Percentiles rank a stretch among this genome's conserved stretches.
phyloP scores from a whole-genome alignment of 1,140 invertebrate genomes.

The Planococcus citri region DNA sequence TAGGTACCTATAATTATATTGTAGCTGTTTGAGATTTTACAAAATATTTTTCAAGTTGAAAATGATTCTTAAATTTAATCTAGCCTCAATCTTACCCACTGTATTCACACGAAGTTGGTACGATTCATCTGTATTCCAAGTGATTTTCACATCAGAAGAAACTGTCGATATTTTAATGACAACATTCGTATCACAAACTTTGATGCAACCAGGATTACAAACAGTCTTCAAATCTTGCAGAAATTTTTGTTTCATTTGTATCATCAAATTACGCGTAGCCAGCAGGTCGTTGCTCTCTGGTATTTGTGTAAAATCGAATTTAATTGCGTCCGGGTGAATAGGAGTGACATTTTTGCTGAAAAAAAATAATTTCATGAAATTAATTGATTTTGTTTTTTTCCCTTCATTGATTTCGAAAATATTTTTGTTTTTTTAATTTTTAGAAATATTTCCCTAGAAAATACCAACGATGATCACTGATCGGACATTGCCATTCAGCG shows the following conservation, averaged over 20 bases:
- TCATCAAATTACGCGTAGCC: background rate
- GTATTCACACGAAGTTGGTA: constrained; percentile 45
- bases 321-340: constrained; percentile 28
- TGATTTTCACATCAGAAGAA: constrained; percentile 37
- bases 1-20: too few species aligned
- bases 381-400: too few species aligned
- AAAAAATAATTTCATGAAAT: background rate
- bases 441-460: too few species aligned
- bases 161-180: constrained; percentile 40
- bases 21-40: too few species aligned
- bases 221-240: constrained; percentile 40
- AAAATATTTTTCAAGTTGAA: too few species aligned
- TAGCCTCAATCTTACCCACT: constrained; percentile 43
- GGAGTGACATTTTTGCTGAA: constrained; percentile 15
- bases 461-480: too few species aligned
- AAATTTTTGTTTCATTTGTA: constrained; percentile 39
- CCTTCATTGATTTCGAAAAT: background rate
- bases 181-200: constrained; percentile 37
- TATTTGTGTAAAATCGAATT: constrained; percentile 41
- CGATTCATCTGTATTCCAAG: constrained; percentile 50
- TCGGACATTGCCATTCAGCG: too few species aligned
- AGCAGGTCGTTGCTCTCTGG: constrained; percentile 26
- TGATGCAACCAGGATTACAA: constrained; percentile 41
- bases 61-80: too few species aligned
- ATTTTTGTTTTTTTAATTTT: too few species aligned